Evolutionary conservation across 2,888 invertebrate species (phyloP).

Genomic region (Sarcophaga variegata): DNA sequence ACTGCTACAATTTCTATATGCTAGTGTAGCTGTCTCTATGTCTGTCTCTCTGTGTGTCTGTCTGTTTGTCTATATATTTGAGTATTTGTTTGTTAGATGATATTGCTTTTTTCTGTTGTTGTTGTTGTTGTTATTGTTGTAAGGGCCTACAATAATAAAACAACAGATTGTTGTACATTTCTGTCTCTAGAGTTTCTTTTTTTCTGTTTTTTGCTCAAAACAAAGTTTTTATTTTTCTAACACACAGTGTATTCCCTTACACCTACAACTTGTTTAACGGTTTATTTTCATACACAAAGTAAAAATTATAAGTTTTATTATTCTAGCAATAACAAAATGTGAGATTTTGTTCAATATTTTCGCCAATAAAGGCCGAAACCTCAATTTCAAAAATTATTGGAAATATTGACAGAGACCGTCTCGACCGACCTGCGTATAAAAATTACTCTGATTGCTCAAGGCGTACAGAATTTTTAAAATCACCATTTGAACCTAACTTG

Average conservation of each 20-base stretch:
- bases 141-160: slow-evolving; percentile 27
- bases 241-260: background rate
- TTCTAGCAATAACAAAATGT: no score
- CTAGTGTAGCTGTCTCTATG: slow-evolving; percentile 19
- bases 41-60: slow-evolving; percentile 13
- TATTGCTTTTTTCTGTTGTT: background rate
- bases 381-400: no score
- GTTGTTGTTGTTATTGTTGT: slow-evolving; percentile 12
- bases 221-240: background rate
- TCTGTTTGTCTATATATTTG: slow-evolving; percentile 35
- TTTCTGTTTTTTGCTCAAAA: slow-evolving; percentile 39
- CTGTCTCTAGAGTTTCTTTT: slow-evolving; percentile 33
- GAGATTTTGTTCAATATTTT: no score
- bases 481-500: no score
- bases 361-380: no score
- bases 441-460: no score
- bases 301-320: no score
- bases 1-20: slow-evolving; percentile 68
- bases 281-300: no score
- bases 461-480: no score
- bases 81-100: slow-evolving; percentile 16
- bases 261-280: background rate
- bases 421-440: no score
- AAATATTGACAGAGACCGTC: no score
- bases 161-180: slow-evolving; percentile 48